Evolutionary conservation across 2,888 invertebrate genomes (phyloP).

Genomic region (Dicranocentrus wangi): DNA sequence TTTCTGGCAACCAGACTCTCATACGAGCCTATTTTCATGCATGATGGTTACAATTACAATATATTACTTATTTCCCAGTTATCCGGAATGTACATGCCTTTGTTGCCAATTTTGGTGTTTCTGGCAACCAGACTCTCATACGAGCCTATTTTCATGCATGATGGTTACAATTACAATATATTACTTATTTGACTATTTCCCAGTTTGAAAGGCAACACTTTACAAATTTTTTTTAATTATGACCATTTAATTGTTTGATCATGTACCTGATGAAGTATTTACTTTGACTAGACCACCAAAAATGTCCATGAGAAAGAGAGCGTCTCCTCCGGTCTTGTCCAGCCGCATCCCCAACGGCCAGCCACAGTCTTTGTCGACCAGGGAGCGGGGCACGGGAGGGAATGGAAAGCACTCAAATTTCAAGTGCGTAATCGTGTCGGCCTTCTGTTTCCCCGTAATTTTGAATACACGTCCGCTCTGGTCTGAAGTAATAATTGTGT

Average conservation of each 20-base stretch:
- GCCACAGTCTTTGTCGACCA: slow-evolving; percentile 82
- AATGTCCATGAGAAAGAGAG: slow-evolving; percentile 35
- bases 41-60: too few species aligned
- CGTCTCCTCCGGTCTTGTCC: slow-evolving; percentile 73
- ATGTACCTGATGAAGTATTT: slow-evolving; percentile 82
- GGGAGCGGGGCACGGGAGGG: not conserved
- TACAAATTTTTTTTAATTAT: not conserved
- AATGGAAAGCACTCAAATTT: slow-evolving; percentile 24
- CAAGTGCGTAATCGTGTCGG: slow-evolving; percentile 24
- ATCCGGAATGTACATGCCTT: slow-evolving; percentile 78
- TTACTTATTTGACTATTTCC: not conserved
- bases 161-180: not conserved
- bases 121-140: slow-evolving; percentile 81
- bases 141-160: slow-evolving; percentile 16
- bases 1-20: slow-evolving; percentile 81
- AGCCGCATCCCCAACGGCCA: slow-evolving; percentile 92
- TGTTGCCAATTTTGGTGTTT: slow-evolving; percentile 77
- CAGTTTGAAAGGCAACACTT: not conserved
- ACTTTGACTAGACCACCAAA: slow-evolving; percentile 75
- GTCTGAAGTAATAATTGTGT: slow-evolving; percentile 1
- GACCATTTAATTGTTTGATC: not conserved
- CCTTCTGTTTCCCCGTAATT: slow-evolving; percentile 17
- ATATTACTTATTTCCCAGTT: too few species aligned
- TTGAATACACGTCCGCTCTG: slow-evolving; percentile 30
- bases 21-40: slow-evolving; percentile 27